A percentile compares a stretch with the other conserved stretches of the same genome.
phyloP scores from a whole-genome alignment of 2,797 vertebrate species.

The Enteromius mattozi region DNA sequence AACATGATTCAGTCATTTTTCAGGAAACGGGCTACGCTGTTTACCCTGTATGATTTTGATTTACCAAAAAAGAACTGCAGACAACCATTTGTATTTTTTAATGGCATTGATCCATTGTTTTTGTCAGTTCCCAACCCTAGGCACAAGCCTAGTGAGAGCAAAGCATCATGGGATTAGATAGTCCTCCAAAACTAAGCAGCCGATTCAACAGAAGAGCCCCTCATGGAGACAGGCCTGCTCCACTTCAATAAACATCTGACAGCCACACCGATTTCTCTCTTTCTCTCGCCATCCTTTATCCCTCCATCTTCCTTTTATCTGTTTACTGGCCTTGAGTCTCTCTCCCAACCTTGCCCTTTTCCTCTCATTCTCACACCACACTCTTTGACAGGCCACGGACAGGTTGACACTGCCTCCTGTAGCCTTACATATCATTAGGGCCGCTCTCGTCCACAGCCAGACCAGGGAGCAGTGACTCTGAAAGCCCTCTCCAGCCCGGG shows the following conservation, averaged over 20 bases:
- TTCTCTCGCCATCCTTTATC: slow-evolving; percentile 20
- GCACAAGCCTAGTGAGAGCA: slow-evolving; percentile 11
- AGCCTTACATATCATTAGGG: slow-evolving; percentile 64
- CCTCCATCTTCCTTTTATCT: slow-evolving; percentile 13
- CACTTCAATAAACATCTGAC: slow-evolving; percentile 33
- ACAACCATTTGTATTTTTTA: neutral
- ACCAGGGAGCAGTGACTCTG: slow-evolving; percentile 60
- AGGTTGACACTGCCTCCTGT: slow-evolving; percentile 59
- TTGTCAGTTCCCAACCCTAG: neutral
- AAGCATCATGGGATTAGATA: slow-evolving; percentile 45
- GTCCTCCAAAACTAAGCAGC: slow-evolving; percentile 41
- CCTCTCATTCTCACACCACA: slow-evolving; percentile 24
- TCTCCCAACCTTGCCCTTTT: slow-evolving; percentile 7
- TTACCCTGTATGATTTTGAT: neutral
- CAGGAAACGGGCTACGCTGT: neutral
- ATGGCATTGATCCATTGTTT: neutral
- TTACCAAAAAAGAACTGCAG: neutral
- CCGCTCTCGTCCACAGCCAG: slow-evolving; percentile 20
- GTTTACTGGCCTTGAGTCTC: slow-evolving; percentile 17
- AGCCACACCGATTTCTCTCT: slow-evolving; percentile 44
- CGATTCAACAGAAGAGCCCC: slow-evolving; percentile 30
- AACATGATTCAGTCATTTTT: neutral
- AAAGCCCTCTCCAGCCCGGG: slow-evolving; percentile 58
- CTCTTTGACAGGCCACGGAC: slow-evolving; percentile 41
- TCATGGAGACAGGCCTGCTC: slow-evolving; percentile 21